Base-by-base conservation (phyloP, 2,113 vertebrate genomes). In the Corythaixoides concolor region DNA sequence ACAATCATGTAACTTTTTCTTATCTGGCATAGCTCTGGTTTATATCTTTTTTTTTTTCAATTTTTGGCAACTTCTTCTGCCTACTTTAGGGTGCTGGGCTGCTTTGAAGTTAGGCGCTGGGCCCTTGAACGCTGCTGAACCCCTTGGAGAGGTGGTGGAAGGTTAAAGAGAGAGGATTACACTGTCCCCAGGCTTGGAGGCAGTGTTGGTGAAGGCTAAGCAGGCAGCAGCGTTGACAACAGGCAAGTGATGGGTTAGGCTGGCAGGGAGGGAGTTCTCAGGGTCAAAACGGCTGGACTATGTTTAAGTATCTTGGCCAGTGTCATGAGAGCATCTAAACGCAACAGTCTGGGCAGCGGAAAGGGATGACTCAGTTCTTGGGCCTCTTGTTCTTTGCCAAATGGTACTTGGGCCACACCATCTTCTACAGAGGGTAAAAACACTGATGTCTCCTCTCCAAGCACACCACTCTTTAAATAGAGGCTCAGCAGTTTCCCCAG, bases 401-500 rank as follows among this genome's bases (percentile, higher is more conserved):
- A 52, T 5, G 2, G 12, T 66, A 27, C 50, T 22, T 0, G 3
- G 32, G 28, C 72, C 53, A 28, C 47, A 6, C 11, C 3, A 0
- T 13, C 60, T 74, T 52, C 26, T 33, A 14, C 43, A 7, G 56
- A 11, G 27, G 33, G 11, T 18, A 22, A 26, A 75, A 79, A 22
- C 35, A 30, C 8, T 16, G 8, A 2, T 1, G 2, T 22, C 69
- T 82, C 41, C 60, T 56, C 60, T 53, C 33, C 35, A 30, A 41
- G 58, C 3, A 28, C 58, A 24, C 66, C 30, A 3, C 23, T 43
- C 49, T 33, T 69, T 47, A 37, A 83, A 24, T 6, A 74, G 63
- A 41, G 35, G 55, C 88, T 89, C 94, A 78, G 60, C 86, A 70
- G 43, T 10, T 2, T 55, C 30, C 68, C 69, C 94, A 97, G 92